Evolutionary conservation across 2,113 vertebrate species (phyloP).

Genomic region (Solenodon paradoxus): DNA sequence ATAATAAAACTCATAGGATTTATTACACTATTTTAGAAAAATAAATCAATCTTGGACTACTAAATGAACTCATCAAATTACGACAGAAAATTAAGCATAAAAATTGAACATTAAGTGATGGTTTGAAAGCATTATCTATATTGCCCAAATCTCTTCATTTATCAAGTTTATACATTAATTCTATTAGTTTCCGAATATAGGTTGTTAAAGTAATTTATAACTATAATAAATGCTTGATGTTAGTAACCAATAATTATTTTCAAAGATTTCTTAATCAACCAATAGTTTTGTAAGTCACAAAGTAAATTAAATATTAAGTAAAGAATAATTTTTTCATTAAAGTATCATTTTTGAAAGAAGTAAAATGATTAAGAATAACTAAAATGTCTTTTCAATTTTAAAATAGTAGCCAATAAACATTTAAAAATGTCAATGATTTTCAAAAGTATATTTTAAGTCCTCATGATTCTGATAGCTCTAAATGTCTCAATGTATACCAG

Average conservation of each 20-base stretch:
- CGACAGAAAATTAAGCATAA: background rate
- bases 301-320: background rate
- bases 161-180: background rate
- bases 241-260: constrained; percentile 35
- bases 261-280: constrained; percentile 33
- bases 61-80: background rate
- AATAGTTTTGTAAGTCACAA: background rate
- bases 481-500: background rate
- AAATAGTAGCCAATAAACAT: background rate
- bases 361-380: background rate
- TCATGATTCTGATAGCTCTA: background rate
- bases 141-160: background rate
- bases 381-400: background rate
- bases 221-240: background rate
- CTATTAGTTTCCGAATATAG: background rate
- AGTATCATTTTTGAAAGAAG: background rate
- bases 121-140: background rate
- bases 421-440: background rate
- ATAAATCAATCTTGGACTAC: background rate
- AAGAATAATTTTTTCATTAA: background rate
- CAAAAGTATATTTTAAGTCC: background rate
- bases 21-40: background rate
- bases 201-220: constrained; percentile 14
- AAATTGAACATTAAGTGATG: background rate
- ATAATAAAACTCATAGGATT: background rate